A percentile compares a stretch with the other conserved stretches of the same genome.
Evolutionary conservation across 2,113 vertebrate species (phyloP).

Genomic region (Pterocles orientalis): DNA sequence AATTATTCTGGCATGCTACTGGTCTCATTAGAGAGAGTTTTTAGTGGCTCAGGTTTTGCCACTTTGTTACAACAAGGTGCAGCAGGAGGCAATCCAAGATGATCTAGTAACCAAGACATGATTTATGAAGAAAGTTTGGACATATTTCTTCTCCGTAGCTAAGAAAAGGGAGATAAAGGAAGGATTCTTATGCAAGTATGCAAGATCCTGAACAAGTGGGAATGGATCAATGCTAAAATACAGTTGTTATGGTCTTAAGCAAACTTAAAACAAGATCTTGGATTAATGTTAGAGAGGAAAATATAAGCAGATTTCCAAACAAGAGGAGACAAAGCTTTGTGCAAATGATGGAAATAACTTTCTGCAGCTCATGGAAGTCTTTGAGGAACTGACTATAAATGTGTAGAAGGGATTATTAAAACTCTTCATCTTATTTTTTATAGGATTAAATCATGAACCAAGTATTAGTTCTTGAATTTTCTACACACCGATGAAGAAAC

Average conservation of each 20-base stretch:
- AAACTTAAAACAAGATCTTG: not conserved
- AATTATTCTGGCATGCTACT: constrained; percentile 16
- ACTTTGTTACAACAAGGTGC: not conserved
- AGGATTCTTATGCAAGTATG: not conserved
- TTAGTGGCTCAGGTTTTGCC: not conserved
- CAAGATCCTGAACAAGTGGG: not conserved
- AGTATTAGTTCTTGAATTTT: not conserved
- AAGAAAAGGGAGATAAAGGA: not conserved
- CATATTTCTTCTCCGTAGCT: not conserved
- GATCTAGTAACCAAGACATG: not conserved
- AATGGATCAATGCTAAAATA: not conserved
- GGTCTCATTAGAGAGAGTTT: not conserved
- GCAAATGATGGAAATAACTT: not conserved
- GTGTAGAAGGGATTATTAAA: not conserved
- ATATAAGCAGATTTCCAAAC: not conserved
- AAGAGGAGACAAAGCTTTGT: not conserved
- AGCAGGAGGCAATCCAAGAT: not conserved
- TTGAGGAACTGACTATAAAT: not conserved
- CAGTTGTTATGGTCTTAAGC: not conserved
- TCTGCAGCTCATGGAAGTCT: not conserved
- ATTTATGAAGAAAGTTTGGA: constrained; percentile 2
- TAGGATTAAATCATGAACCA: not conserved
- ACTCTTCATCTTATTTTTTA: not conserved
- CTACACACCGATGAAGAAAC: not conserved
- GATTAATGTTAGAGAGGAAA: not conserved